Conservation (phyloP, 1,140 invertebrate species). For the Himalopsyche phryganea region DNA sequence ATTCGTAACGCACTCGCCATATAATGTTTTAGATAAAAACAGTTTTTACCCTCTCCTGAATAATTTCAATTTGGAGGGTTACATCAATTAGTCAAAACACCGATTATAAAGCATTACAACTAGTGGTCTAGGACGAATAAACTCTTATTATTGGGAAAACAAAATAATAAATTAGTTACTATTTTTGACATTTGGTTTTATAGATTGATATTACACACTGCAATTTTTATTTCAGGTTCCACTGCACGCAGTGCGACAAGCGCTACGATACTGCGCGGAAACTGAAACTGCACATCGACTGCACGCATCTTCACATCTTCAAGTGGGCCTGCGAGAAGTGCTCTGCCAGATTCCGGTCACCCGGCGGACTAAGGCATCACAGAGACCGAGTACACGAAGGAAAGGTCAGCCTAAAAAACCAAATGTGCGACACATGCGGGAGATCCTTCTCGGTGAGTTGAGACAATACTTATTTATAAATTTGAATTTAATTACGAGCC, state of each 20-base stretch:
- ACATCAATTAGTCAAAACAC: too few relatives aligned
- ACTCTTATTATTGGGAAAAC: neutral
- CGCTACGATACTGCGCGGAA: conserved; percentile 2
- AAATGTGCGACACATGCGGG: neutral
- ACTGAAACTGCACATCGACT: conserved; percentile 2
- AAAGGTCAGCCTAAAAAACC: neutral
- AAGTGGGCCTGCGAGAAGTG: neutral
- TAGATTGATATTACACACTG: neutral
- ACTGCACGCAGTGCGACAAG: conserved; percentile 4
- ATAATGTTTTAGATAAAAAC: too few relatives aligned
- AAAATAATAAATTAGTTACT: neutral
- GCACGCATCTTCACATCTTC: neutral
- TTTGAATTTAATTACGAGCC: too few relatives aligned
- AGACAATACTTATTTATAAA: too few relatives aligned
- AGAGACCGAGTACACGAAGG: neutral
- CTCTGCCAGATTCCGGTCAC: neutral
- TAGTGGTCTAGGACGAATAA: neutral
- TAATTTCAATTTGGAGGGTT: too few relatives aligned
- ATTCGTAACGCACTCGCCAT: too few relatives aligned
- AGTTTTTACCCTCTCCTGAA: too few relatives aligned
- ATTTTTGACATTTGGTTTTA: neutral
- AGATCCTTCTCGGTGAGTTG: conserved; percentile 1
- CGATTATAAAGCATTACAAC: too few relatives aligned
- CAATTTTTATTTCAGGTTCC: neutral
- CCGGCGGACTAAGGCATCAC: conserved; percentile 4